These are phyloP conservation scores for Papilio dardanus DNA, from an alignment of 1,140 invertebrate species.

Conservation along the genomic window DNA sequence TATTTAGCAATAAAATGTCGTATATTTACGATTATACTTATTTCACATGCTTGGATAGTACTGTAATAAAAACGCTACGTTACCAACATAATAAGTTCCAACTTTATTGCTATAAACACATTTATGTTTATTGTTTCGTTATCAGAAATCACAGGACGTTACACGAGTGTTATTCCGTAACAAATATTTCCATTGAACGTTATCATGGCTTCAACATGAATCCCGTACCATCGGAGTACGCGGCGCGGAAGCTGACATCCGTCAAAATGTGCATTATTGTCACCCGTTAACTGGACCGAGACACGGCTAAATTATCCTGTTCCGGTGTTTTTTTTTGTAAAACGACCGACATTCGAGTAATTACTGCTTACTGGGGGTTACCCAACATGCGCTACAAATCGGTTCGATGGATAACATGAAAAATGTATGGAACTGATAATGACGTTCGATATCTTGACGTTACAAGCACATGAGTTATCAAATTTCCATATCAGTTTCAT, in stretches of 20 bases:
- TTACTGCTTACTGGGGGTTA: neutral
- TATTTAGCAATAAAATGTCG: too few relatives aligned
- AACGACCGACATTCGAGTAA: neutral
- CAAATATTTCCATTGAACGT: conserved; percentile 36
- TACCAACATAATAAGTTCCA: neutral
- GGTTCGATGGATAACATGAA: too few relatives aligned
- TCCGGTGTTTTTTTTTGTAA: conserved; percentile 19
- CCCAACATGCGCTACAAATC: too few relatives aligned
- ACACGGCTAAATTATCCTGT: conserved; percentile 15
- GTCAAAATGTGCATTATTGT: conserved; percentile 23
- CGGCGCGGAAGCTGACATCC: conserved; percentile 23
- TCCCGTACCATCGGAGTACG: conserved; percentile 5
- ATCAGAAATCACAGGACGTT: conserved; percentile 34
- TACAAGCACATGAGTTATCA: too few relatives aligned
- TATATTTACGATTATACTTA: neutral
- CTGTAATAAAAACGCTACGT: neutral
- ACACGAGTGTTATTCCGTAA: conserved; percentile 26
- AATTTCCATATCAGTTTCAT: too few relatives aligned
- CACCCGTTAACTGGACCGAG: conserved; percentile 33
- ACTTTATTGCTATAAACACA: conserved; percentile 7
- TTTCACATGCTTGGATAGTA: neutral
- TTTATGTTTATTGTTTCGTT: conserved; percentile 32
- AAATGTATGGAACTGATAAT: too few relatives aligned
- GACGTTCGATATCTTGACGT: too few relatives aligned
- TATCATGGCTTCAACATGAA: conserved; percentile 28